Evolutionary conservation across 2,888 invertebrate genomes (phyloP).

Genomic region (Cephus spinipes): DNA sequence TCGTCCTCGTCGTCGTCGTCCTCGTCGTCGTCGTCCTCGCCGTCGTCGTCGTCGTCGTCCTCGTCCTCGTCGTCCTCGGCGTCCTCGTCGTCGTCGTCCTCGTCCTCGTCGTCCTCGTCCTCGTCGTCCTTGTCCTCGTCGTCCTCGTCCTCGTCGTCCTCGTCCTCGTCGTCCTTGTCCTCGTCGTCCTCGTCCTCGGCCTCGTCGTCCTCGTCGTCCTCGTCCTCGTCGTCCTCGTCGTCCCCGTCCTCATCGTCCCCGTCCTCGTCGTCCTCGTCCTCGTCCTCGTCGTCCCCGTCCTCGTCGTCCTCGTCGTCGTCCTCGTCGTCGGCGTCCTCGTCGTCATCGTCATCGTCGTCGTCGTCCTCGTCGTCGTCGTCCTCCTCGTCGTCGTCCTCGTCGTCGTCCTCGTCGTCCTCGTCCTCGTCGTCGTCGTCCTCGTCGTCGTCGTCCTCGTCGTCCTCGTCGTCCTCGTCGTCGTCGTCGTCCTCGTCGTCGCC

Average conservation of each 20-base stretch:
- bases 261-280: too few relatives aligned
- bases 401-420: neutral
- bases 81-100: too few relatives aligned
- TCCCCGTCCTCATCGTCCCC: too few relatives aligned
- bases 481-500: too few relatives aligned
- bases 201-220: too few relatives aligned
- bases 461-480: neutral
- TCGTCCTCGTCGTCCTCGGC: too few relatives aligned
- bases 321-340: too few relatives aligned
- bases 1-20: conserved; percentile 1
- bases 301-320: neutral
- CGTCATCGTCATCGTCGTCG: neutral
- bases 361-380: conserved; percentile 1
- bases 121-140: too few relatives aligned
- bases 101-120: too few relatives aligned
- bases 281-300: too few relatives aligned
- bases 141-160: neutral
- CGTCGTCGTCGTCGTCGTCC: neutral
- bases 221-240: neutral
- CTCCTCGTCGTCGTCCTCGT: neutral
- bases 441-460: neutral
- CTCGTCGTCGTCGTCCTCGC: neutral
- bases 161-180: too few relatives aligned
- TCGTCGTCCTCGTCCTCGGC: too few relatives aligned
- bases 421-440: neutral